These are phyloP conservation scores for Panthera uncia DNA, from an alignment of 2,113 vertebrate genomes.

Conservation along the genomic window DNA sequence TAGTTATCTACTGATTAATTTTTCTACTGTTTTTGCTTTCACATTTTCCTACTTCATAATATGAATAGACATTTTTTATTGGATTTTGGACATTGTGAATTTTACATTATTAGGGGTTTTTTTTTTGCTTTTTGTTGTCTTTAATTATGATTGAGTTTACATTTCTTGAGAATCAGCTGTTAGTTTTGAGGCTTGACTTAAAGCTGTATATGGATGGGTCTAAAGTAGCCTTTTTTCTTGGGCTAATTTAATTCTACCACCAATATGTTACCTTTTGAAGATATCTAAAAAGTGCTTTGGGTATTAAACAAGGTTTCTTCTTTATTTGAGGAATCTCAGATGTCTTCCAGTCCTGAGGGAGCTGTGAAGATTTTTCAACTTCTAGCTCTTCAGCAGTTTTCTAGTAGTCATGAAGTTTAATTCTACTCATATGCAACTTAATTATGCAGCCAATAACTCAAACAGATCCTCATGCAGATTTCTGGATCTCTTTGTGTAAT, in stretches of 20 bases:
- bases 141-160: background rate
- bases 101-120: background rate
- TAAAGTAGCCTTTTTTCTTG: background rate
- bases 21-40: background rate
- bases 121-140: constrained; percentile 5
- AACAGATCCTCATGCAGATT: background rate
- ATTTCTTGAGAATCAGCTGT: constrained; percentile 2
- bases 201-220: background rate
- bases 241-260: background rate
- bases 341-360: background rate
- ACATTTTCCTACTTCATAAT: background rate
- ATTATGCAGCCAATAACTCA: background rate
- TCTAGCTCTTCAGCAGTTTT: background rate
- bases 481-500: constrained; percentile 11
- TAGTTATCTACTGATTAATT: background rate
- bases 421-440: background rate
- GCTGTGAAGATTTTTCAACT: background rate
- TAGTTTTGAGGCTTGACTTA: constrained; percentile 2
- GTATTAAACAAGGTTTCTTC: background rate
- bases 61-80: background rate
- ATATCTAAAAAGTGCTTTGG: background rate
- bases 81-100: background rate
- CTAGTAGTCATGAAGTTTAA: constrained; percentile 21
- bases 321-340: background rate
- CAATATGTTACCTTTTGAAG: background rate